Percentiles rank a stretch among this genome's conserved stretches.
These are phyloP conservation scores for Muscidifurax raptorellus DNA, from an alignment of 1,140 invertebrate genomes.

Conservation along the genomic window DNA sequence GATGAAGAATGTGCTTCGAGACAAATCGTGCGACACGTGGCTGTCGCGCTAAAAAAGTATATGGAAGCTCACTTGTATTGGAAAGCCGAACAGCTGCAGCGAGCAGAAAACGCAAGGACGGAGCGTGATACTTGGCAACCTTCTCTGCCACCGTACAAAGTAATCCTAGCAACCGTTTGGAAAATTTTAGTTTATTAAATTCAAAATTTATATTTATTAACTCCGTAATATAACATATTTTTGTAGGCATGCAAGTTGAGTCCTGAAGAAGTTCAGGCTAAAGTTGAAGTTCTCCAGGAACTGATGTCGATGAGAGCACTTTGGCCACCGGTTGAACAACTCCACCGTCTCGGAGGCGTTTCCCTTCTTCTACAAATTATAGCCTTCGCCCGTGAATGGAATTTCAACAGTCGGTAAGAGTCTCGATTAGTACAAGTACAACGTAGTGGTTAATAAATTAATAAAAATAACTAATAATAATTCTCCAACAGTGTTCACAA, in stretches of 20 bases:
- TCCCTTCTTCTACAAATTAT: conserved; percentile 90
- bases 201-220: not conserved
- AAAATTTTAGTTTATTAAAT: not conserved
- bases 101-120: conserved; percentile 76
- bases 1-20: conserved; percentile 94
- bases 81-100: conserved; percentile 87
- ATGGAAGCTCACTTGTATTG: conserved; percentile 93
- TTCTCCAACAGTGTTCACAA: conserved; percentile 64
- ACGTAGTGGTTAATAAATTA: not conserved
- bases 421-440: not conserved
- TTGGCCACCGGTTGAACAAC: conserved; percentile 92
- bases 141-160: conserved; percentile 80
- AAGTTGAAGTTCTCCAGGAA: conserved; percentile 88
- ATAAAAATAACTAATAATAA: conserved; percentile 27
- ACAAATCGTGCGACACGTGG: conserved; percentile 96
- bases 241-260: conserved; percentile 81
- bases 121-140: conserved; percentile 70
- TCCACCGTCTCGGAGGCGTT: conserved; percentile 90
- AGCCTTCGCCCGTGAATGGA: conserved; percentile 93
- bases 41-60: conserved; percentile 92
- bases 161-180: conserved; percentile 57
- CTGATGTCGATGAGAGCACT: conserved; percentile 84
- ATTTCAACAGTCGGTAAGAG: conserved; percentile 87
- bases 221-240: conserved; percentile 53
- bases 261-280: conserved; percentile 87